These are phyloP conservation scores for Synanthedon myopaeformis DNA, from an alignment of 2,888 invertebrate genomes.

Conservation along the genomic window DNA sequence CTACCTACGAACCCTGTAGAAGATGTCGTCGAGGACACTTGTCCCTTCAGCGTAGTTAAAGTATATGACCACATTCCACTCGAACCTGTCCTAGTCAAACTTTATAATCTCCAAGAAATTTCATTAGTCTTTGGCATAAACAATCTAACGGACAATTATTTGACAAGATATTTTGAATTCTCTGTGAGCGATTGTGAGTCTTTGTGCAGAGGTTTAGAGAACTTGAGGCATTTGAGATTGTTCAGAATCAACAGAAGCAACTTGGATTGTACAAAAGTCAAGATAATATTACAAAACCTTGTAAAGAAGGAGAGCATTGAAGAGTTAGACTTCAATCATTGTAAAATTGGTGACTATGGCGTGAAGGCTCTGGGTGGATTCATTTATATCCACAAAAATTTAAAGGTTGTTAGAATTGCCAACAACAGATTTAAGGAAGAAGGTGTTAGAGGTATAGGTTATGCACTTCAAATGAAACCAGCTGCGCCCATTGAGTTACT, in stretches of 20 bases:
- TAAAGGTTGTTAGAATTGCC: slow-evolving; percentile 61
- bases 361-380: slow-evolving; percentile 74
- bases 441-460: slow-evolving; percentile 67
- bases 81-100: slow-evolving; percentile 56
- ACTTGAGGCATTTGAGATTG: slow-evolving; percentile 53
- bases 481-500: slow-evolving; percentile 57
- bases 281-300: slow-evolving; percentile 67
- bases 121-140: slow-evolving; percentile 51
- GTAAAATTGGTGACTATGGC: slow-evolving; percentile 73
- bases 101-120: slow-evolving; percentile 67
- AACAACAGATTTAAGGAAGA: slow-evolving; percentile 68
- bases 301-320: slow-evolving; percentile 61
- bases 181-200: slow-evolving; percentile 70
- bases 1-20: slow-evolving; percentile 35
- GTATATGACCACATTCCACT: slow-evolving; percentile 72
- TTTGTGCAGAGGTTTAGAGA: slow-evolving; percentile 63
- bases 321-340: slow-evolving; percentile 75
- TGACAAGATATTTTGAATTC: slow-evolving; percentile 72
- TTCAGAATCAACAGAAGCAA: slow-evolving; percentile 72
- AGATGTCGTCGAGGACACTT: slow-evolving; percentile 38
- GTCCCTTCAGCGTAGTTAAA: slow-evolving; percentile 45
- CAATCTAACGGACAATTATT: slow-evolving; percentile 62
- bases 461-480: slow-evolving; percentile 61
- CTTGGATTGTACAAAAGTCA: slow-evolving; percentile 70
- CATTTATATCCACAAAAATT: slow-evolving; percentile 49